Evolutionary conservation across 2,888 invertebrate species (phyloP), one percentile per base, ranked within the genome.

Genomic region (Leptinotarsa juncta): DNA sequence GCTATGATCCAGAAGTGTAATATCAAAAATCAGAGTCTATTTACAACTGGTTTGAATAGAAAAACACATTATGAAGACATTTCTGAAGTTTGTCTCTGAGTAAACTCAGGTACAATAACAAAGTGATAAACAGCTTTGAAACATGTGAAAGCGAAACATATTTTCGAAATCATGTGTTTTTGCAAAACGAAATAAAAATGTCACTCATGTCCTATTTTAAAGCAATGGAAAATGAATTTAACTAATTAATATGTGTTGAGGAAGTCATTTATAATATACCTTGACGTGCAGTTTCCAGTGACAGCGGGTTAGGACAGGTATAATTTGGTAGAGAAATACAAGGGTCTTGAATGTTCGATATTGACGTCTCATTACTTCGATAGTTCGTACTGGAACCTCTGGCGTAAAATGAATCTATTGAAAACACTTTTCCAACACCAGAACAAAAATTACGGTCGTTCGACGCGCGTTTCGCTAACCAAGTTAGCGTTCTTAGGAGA

Each of bases 141-240:
- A 18, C 26, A 62, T 5, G 62, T n/a, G n/a, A 42, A 51, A 32
- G 62, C 42, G 42, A 42, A 42, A 42, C 10, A 32, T 32, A 18
- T 62, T 62, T 62, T 62, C 26, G 62, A 32, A 62, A 32, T n/a
- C 62, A 62, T 62, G 10, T 32, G 62, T 32, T n/a, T 62, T 62
- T 42, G 42, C 62, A 62, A n/a, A 42, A 62, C 62, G 18, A 62
- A 32, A 62, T 62, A 62, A 62, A 62, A 62, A 62, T 62, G 62
- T 62, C 62, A 42, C 32, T 42, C 42, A 62, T 26, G 62, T 62
- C 42, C 62, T 62, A 62, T 62, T 62, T 62, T 16, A 42, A 26
- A 62, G 62, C 62, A 42, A 62, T 62, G 42, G 32, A 18, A 62
- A 62, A 62, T 62, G 32, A 62, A 62, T 62, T 62, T 42, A 42